A percentile compares a stretch with the other conserved stretches of the same genome.
These are phyloP conservation scores for Dastarcus helophoroides DNA, from an alignment of 2,888 invertebrate genomes.

Conservation along the genomic window DNA sequence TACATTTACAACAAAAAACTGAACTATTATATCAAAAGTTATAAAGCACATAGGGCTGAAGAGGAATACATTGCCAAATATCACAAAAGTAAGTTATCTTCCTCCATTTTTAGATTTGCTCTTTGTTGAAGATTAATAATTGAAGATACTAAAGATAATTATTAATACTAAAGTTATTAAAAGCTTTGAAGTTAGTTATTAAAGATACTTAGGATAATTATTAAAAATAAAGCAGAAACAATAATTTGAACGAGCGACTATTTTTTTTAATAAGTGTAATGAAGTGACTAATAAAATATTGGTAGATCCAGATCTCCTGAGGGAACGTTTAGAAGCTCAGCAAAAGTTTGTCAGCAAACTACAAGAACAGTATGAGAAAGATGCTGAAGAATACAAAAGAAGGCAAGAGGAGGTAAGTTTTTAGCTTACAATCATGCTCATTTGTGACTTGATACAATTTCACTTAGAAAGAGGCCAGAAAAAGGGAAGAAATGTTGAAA, in stretches of 20 bases:
- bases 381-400: slow-evolving; percentile 7
- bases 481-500: slow-evolving; percentile 6
- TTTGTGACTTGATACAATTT: slow-evolving; percentile 5
- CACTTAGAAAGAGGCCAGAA: slow-evolving; percentile 9
- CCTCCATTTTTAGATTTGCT: no score
- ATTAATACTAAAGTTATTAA: no score
- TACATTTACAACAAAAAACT: no score
- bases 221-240: not conserved
- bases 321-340: slow-evolving; percentile 8
- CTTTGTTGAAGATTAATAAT: no score
- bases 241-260: not conserved
- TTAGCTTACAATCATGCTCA: not conserved
- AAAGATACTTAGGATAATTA: no score
- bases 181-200: no score
- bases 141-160: no score
- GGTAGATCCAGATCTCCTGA: slow-evolving; percentile 9
- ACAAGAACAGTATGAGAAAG: slow-evolving; percentile 9
- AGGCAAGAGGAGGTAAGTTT: slow-evolving; percentile 10
- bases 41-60: slow-evolving; percentile 3
- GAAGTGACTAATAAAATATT: no score
- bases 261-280: not conserved
- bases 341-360: slow-evolving; percentile 6
- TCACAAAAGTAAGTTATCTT: slow-evolving; percentile 8
- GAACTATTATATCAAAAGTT: no score
- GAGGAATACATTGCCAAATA: slow-evolving; percentile 9